A percentile compares a stretch with the other conserved stretches of the same genome.
These are phyloP conservation scores for Heliothis subflexa DNA, from an alignment of 1,140 invertebrate species.

Conservation along the genomic window DNA sequence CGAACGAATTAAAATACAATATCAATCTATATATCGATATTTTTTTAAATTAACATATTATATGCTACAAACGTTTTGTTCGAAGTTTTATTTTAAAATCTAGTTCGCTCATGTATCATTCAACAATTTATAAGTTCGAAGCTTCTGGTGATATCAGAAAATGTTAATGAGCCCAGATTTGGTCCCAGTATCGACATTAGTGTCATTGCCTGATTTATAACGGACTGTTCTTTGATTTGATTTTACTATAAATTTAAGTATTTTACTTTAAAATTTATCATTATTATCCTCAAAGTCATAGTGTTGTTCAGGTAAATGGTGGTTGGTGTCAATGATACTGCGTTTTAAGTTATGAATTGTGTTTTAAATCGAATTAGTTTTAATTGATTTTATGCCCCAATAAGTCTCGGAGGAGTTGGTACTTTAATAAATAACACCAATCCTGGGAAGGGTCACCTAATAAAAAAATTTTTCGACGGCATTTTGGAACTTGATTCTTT, in stretches of 20 bases:
- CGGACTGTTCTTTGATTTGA: constrained; percentile 49
- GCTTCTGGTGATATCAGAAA: constrained; percentile 80
- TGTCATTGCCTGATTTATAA: constrained; percentile 74
- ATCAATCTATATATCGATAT: not conserved
- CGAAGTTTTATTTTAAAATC: constrained; percentile 58
- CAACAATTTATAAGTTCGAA: constrained; percentile 74
- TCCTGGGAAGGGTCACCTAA: too few species aligned
- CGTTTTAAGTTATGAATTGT: constrained; percentile 29
- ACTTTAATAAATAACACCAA: not conserved
- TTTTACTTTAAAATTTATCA: constrained; percentile 36
- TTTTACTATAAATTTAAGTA: constrained; percentile 45
- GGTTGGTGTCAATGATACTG: constrained; percentile 14
- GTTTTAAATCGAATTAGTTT: constrained; percentile 28
- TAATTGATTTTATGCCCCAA: constrained; percentile 13
- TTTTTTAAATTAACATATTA: constrained; percentile 17
- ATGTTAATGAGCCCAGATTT: constrained; percentile 77
- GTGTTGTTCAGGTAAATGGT: constrained; percentile 16
- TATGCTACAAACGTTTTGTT: constrained; percentile 51
- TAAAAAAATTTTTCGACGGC: too few species aligned
- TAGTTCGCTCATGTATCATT: constrained; percentile 76
- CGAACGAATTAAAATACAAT: constrained; percentile 19
- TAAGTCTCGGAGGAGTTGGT: not conserved
- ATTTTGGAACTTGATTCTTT: too few species aligned
- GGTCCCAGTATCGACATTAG: constrained; percentile 67
- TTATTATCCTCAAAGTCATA: constrained; percentile 29